Evolutionary conservation across 2,888 invertebrate species (phyloP).

Genomic region (Rhamnusium bicolor): DNA sequence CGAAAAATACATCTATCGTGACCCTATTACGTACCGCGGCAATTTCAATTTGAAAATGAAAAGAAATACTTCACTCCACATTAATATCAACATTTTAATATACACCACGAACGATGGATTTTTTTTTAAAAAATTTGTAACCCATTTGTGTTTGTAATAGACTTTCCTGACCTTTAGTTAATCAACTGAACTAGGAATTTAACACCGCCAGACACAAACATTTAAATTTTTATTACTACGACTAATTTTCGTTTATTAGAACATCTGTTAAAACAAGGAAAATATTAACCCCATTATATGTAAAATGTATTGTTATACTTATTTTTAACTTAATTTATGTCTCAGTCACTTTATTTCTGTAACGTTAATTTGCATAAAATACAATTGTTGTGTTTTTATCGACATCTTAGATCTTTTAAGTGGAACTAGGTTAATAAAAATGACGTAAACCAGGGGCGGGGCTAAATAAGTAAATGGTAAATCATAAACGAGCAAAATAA

Average conservation of each 20-base stretch:
- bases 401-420: not conserved
- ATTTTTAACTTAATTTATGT: slow-evolving; percentile 3
- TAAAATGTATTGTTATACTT: not conserved
- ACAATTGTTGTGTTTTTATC: slow-evolving; percentile 2
- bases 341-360: not conserved
- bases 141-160: too few species aligned
- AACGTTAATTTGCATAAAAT: not conserved
- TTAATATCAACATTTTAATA: too few species aligned
- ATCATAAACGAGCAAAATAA: too few species aligned
- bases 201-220: too few species aligned
- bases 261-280: not conserved
- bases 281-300: not conserved
- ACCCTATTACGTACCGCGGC: too few species aligned
- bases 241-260: not conserved
- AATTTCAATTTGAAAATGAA: too few species aligned
- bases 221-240: not conserved
- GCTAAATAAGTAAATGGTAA: not conserved
- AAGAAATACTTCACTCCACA: too few species aligned
- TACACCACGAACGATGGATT: too few species aligned
- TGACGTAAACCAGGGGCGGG: not conserved
- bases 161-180: too few species aligned
- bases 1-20: too few species aligned
- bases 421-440: slow-evolving; percentile 3
- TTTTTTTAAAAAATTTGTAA: too few species aligned
- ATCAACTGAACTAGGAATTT: too few species aligned